These are phyloP conservation scores for Phylloscopus collybita DNA, from an alignment of 2,797 vertebrate species.

Conservation along the genomic window DNA sequence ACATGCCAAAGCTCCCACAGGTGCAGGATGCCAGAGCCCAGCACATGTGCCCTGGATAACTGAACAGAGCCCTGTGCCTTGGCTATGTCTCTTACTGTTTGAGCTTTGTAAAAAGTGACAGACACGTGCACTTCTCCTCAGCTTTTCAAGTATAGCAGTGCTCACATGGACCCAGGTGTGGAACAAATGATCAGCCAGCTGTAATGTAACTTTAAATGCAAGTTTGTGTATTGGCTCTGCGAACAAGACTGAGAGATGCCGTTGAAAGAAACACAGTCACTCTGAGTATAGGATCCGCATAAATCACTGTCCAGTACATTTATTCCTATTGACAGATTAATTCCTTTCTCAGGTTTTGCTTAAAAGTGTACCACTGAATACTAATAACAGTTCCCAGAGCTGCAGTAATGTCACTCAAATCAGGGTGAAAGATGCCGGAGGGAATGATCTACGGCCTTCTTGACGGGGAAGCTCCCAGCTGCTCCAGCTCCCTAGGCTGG, in stretches of 20 bases:
- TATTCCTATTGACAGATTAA: slow-evolving; percentile 78
- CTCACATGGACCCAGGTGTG: background rate
- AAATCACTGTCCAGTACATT: slow-evolving; percentile 76
- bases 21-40: too few relatives aligned
- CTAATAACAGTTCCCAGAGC: slow-evolving; percentile 64
- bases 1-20: background rate
- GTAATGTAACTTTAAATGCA: slow-evolving; percentile 50
- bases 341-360: slow-evolving; percentile 75
- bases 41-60: background rate
- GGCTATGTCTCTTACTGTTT: background rate
- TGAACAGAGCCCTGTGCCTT: background rate
- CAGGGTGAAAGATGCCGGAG: background rate
- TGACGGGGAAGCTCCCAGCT: background rate
- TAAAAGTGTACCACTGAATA: slow-evolving; percentile 71
- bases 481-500: background rate
- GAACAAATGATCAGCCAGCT: background rate
- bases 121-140: background rate
- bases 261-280: slow-evolving; percentile 57
- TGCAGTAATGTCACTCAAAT: slow-evolving; percentile 3
- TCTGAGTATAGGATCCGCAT: slow-evolving; percentile 71
- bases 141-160: background rate
- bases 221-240: slow-evolving; percentile 40
- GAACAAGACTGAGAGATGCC: slow-evolving; percentile 48
- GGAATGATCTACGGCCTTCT: background rate
- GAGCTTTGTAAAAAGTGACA: slow-evolving; percentile 10